Conservation (phyloP, 2,113 vertebrate genomes). For the Regulus satrapa region DNA sequence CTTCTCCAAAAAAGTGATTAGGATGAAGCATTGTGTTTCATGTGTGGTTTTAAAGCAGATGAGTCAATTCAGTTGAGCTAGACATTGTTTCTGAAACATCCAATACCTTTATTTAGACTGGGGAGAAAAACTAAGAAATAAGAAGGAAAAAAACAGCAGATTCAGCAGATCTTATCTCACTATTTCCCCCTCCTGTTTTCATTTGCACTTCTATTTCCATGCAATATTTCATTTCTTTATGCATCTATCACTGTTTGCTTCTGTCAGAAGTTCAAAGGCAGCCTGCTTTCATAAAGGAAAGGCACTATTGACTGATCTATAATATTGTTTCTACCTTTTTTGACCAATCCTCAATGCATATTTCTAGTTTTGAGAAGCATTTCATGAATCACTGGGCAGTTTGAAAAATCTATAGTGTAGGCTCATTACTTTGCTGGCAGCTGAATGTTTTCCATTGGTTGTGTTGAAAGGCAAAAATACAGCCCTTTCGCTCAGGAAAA, state of each 20-base stretch:
- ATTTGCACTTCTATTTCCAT: slow-evolving; percentile 56
- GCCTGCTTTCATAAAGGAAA: slow-evolving; percentile 35
- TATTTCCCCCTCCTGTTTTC: slow-evolving; percentile 28
- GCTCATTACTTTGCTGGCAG: slow-evolving; percentile 45
- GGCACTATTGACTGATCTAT: slow-evolving; percentile 44
- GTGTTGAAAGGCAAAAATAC: slow-evolving; percentile 25
- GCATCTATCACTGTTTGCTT: slow-evolving; percentile 53
- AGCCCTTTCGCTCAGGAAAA: neutral
- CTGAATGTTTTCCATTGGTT: slow-evolving; percentile 19
- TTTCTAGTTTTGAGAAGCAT: slow-evolving; percentile 58
- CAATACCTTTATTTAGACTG: neutral
- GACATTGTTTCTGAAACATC: neutral
- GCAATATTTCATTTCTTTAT: slow-evolving; percentile 53
- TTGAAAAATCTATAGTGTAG: slow-evolving; percentile 61
- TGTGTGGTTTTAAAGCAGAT: neutral
- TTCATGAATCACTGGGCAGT: slow-evolving; percentile 65
- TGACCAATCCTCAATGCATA: slow-evolving; percentile 50
- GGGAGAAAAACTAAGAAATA: slow-evolving; percentile 16
- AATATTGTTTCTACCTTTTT: slow-evolving; percentile 50
- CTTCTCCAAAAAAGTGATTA: neutral
- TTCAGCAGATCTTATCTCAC: slow-evolving; percentile 53
- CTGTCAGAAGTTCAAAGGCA: slow-evolving; percentile 63
- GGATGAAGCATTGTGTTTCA: neutral
- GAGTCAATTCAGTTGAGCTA: neutral
- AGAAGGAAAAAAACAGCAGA: neutral